phyloP scores from a whole-genome alignment of 2,113 vertebrate genomes.

The Lasiurus borealis region DNA sequence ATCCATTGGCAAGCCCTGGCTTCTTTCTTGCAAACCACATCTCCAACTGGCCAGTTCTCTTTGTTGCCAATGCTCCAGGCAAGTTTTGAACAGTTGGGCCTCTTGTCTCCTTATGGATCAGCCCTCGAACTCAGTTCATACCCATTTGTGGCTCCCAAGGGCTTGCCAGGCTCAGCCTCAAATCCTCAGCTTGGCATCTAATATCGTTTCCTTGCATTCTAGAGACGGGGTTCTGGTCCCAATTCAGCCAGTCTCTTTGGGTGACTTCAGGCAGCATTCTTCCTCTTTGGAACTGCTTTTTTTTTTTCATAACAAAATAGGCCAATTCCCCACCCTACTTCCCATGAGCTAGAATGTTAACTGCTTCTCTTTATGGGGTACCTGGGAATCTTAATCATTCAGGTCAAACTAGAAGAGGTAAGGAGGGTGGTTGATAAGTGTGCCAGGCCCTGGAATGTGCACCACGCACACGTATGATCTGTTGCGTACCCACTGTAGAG shows the following conservation, averaged over 20 bases:
- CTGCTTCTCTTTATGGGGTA: neutral
- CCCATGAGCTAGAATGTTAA: neutral
- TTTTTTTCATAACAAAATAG: neutral
- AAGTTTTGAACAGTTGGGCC: neutral
- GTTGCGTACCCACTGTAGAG: neutral
- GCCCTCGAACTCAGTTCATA: too few species aligned
- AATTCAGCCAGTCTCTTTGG: neutral
- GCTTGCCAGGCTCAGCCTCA: neutral
- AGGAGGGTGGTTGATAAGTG: neutral
- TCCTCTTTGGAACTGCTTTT: neutral
- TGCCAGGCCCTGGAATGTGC: neutral
- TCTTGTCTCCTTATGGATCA: neutral
- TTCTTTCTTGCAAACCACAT: neutral
- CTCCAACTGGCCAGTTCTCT: neutral
- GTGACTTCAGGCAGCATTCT: neutral
- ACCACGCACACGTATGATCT: fast-evolving
- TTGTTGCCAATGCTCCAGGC: neutral
- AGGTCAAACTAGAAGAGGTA: neutral
- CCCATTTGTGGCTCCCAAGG: too few species aligned
- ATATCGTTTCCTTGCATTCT: neutral
- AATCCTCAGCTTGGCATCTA: neutral
- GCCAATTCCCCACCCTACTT: neutral
- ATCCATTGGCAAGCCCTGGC: too few species aligned
- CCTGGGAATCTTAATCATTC: neutral
- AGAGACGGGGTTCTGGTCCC: neutral